Conservation (phyloP, 1,140 invertebrate genomes). For the Drosophila truncata region DNA sequence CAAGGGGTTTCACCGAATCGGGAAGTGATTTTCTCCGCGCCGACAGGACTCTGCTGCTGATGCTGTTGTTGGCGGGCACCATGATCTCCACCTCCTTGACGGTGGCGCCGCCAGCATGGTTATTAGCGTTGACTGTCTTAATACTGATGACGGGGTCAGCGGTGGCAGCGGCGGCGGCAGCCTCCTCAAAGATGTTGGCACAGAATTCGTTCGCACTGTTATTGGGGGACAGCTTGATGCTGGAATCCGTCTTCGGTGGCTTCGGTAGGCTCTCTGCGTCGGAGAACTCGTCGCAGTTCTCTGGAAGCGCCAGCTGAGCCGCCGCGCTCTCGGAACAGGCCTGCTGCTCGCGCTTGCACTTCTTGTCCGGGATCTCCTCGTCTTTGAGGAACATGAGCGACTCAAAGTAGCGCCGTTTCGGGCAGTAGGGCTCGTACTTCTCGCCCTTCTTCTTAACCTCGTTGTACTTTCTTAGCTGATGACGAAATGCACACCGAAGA, state of each 20-base stretch:
- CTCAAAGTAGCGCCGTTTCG: slow-evolving; percentile 80
- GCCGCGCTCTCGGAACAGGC: slow-evolving; percentile 47
- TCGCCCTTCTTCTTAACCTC: slow-evolving; percentile 80
- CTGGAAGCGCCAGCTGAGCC: slow-evolving; percentile 33
- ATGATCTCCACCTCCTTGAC: slow-evolving; percentile 69
- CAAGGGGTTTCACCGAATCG: slow-evolving; percentile 30
- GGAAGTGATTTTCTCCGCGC: slow-evolving; percentile 61
- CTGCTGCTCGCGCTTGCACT: slow-evolving; percentile 59
- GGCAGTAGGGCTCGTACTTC: slow-evolving; percentile 82
- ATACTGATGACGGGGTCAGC: slow-evolving; percentile 70
- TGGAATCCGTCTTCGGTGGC: slow-evolving; percentile 51
- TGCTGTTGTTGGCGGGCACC: slow-evolving; percentile 44
- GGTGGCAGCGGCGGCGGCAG: slow-evolving; percentile 35
- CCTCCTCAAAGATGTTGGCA: slow-evolving; percentile 68
- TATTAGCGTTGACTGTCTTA: slow-evolving; percentile 61
- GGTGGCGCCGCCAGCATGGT: slow-evolving; percentile 28
- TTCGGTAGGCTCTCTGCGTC: slow-evolving; percentile 70
- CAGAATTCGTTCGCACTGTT: slow-evolving; percentile 73
- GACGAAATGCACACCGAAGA: slow-evolving; percentile 81
- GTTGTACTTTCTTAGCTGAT: slow-evolving; percentile 81
- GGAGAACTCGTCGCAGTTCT: slow-evolving; percentile 64
- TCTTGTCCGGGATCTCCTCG: slow-evolving; percentile 77
- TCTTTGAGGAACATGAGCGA: slow-evolving; percentile 83
- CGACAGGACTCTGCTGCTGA: slow-evolving; percentile 23
- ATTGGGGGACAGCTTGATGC: slow-evolving; percentile 60